Evolutionary conservation across 2,797 vertebrate genomes (phyloP).

Genomic region (Valencia hispanica): DNA sequence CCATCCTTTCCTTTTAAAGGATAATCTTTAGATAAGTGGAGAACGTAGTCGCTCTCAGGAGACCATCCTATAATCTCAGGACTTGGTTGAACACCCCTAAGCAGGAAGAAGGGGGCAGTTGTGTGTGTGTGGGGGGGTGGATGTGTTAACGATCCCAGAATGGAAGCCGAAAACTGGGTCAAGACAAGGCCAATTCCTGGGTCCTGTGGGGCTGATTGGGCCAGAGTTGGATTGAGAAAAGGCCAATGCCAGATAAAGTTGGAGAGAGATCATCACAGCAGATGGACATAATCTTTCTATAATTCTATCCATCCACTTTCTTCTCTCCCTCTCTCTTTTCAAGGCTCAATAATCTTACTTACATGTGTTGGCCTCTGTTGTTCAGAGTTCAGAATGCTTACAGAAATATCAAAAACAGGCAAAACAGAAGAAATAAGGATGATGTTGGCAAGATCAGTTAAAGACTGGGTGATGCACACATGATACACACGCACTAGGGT

Average conservation of each 20-base stretch:
- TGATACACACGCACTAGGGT: conserved; percentile 40
- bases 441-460: conserved; percentile 16
- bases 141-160: conserved; percentile 49
- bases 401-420: conserved; percentile 33
- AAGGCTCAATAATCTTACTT: conserved; percentile 38
- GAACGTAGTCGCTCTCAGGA: conserved; percentile 81
- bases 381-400: not conserved
- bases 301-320: conserved; percentile 45
- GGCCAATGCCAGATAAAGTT: conserved; percentile 68
- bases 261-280: conserved; percentile 63
- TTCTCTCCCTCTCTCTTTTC: conserved; percentile 46
- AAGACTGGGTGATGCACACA: conserved; percentile 41
- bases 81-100: conserved; percentile 46
- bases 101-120: conserved; percentile 20
- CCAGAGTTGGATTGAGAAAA: conserved; percentile 77
- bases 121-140: not conserved
- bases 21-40: conserved; percentile 96
- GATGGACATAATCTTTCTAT: conserved; percentile 59
- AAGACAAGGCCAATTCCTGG: conserved; percentile 76
- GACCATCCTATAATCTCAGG: conserved; percentile 75
- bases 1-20: conserved; percentile 85
- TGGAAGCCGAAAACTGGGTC: conserved; percentile 83
- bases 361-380: conserved; percentile 2
- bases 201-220: conserved; percentile 73
- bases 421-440: conserved; percentile 28